Evolutionary conservation across 2,888 invertebrate genomes (phyloP), one percentile per base, ranked within the genome.

Genomic region (Nebria brevicollis): DNA sequence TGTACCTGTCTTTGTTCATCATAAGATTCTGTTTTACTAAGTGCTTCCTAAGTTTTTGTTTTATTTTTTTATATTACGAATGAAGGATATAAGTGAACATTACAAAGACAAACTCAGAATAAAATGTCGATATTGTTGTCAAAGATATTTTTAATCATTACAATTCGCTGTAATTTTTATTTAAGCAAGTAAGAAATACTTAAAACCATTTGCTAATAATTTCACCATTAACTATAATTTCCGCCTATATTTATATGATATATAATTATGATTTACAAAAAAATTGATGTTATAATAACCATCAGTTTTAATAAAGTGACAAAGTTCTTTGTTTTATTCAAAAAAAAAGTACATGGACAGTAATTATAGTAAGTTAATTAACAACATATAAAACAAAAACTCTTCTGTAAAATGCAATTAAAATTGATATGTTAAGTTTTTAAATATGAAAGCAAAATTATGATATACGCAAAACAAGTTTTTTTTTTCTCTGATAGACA

Each of bases 401-500:
- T 54, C 54, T 54, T 54, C 13, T 54, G 54, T 54, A 54, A 54
- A 54, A 54, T 54, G 54, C 54, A 54, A 54, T 54, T 54, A 54
- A 54, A 54, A 54, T 54, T 54, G 54, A 54, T 54, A 54, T 54
- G 54, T 54, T 54, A 54, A 54, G 54, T 54, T 54, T 54, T 54
- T 54, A 54, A 54, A 54, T 54, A 13, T 54, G 54, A 54, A 11
- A 54, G 54, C 13, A 54, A 54, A 54, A 54, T 34, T 34, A 34
- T 34, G 34, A 34, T 34, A 1, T 34, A 34, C 34, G 34, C 34
- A 34, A 34, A 34, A 34, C 34, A 54, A 54, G 54, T 54, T 54
- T 54, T 2, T 68, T 20, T 54, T 68, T 68, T 20, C 68, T 25
- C 7, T 68, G 68, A 68, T 68, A 68, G 68, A 68, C 68, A 68